Evolutionary conservation across 2,113 vertebrate genomes (phyloP).

Genomic region (Amblyopsis rosae): DNA sequence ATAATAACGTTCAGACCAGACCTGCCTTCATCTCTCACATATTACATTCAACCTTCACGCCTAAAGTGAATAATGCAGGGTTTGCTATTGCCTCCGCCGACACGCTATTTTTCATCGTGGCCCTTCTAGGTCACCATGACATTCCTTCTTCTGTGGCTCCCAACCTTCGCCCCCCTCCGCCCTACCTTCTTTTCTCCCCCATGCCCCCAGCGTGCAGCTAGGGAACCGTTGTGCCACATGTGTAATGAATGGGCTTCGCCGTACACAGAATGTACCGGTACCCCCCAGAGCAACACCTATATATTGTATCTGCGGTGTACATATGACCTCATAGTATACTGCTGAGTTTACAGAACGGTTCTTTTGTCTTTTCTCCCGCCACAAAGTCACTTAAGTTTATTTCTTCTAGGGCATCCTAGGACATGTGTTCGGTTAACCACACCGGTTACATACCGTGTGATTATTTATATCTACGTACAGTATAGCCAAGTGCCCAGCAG

Average conservation of each 20-base stretch:
- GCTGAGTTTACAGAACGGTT: constrained; percentile 32
- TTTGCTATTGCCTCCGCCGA: constrained; percentile 33
- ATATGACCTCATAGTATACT: constrained; percentile 3
- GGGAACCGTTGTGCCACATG: constrained; percentile 23
- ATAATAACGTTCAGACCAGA: constrained; percentile 23
- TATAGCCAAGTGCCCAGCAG: background rate
- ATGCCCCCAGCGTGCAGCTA: constrained; percentile 25
- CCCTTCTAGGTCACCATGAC: constrained; percentile 64
- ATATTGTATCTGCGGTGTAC: background rate
- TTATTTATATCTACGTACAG: background rate
- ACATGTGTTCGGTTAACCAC: background rate
- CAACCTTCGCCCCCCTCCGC: constrained; percentile 3
- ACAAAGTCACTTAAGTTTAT: background rate
- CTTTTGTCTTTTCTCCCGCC: background rate
- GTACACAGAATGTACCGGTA: constrained; percentile 17
- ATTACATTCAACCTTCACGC: constrained; percentile 53
- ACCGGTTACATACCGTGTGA: background rate
- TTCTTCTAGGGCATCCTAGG: background rate
- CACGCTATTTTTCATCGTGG: constrained; percentile 53
- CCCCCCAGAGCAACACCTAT: constrained; percentile 9
- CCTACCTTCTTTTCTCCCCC: constrained; percentile 12
- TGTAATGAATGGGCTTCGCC: constrained; percentile 43
- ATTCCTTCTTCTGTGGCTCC: constrained; percentile 36
- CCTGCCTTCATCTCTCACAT: constrained; percentile 24
- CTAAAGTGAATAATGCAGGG: constrained; percentile 35